These are phyloP conservation scores for Trematocara marginatum DNA, from an alignment of 2,113 vertebrate species.

Conservation along the genomic window DNA sequence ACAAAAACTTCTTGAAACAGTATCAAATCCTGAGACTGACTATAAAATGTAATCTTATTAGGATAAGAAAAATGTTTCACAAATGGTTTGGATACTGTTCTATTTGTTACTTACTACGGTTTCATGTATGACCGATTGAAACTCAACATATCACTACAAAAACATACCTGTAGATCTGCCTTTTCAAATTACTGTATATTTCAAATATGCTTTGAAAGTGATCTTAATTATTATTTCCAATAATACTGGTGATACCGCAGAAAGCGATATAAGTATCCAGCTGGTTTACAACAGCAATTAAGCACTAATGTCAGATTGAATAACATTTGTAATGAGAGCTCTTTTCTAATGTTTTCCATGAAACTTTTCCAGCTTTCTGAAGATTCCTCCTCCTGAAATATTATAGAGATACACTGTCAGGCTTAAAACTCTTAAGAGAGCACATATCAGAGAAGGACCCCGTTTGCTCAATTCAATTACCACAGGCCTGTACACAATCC, in stretches of 20 bases:
- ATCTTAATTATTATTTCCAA: background rate
- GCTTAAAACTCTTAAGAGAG: constrained; percentile 48
- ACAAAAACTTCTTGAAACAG: background rate
- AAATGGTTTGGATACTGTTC: background rate
- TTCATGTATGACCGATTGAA: background rate
- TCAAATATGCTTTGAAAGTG: background rate
- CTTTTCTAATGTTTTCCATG: background rate
- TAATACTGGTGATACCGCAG: background rate
- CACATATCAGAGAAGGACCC: constrained; percentile 54
- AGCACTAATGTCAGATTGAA: background rate
- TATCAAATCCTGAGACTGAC: background rate
- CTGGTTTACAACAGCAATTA: background rate
- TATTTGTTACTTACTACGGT: background rate
- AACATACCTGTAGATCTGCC: background rate
- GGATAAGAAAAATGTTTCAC: background rate
- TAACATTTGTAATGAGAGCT: background rate
- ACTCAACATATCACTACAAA: background rate
- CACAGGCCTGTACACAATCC: constrained; percentile 70
- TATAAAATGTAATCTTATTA: background rate
- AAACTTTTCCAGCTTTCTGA: constrained; percentile 14
- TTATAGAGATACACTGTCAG: constrained; percentile 35
- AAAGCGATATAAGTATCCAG: background rate
- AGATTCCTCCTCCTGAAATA: constrained; percentile 24
- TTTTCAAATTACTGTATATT: background rate
- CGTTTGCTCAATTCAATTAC: constrained; percentile 77